These are phyloP conservation scores for Drosophila albomicans DNA, from an alignment of 1,140 invertebrate species.

Conservation along the genomic window DNA sequence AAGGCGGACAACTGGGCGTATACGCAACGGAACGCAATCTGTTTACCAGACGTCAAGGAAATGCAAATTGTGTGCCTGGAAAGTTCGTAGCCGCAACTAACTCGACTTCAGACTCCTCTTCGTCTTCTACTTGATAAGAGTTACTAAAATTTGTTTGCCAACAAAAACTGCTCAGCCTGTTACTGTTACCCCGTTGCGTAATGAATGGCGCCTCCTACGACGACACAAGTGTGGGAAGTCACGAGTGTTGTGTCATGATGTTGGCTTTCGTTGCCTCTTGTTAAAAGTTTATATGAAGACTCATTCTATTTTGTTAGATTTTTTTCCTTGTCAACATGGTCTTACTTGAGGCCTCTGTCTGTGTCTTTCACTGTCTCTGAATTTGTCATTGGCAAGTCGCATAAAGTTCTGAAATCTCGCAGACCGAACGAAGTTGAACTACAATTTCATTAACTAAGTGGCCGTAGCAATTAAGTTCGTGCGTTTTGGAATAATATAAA, in stretches of 20 bases:
- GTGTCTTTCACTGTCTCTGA: slow-evolving; percentile 14
- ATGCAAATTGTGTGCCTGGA: slow-evolving; percentile 70
- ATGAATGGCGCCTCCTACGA: slow-evolving; percentile 47
- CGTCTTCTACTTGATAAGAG: slow-evolving; percentile 31
- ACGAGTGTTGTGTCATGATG: slow-evolving; percentile 62
- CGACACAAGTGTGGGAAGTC: slow-evolving; percentile 28
- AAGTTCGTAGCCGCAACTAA: slow-evolving; percentile 70
- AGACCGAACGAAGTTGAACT: slow-evolving; percentile 45
- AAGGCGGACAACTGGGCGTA: slow-evolving; percentile 47
- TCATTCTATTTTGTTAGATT: slow-evolving; percentile 4
- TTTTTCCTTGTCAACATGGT: slow-evolving; percentile 15
- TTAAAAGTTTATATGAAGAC: slow-evolving; percentile 65
- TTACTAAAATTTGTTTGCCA: slow-evolving; percentile 75
- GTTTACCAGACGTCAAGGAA: slow-evolving; percentile 44
- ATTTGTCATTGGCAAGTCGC: slow-evolving; percentile 40
- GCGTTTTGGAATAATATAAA: slow-evolving; percentile 84
- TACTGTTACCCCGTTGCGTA: slow-evolving; percentile 50
- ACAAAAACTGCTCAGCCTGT: slow-evolving; percentile 54
- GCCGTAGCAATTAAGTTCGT: slow-evolving; percentile 79
- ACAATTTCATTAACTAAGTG: slow-evolving; percentile 83
- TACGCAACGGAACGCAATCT: slow-evolving; percentile 48
- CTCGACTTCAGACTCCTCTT: slow-evolving; percentile 31
- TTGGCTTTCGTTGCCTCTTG: slow-evolving; percentile 49
- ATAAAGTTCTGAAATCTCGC: slow-evolving; percentile 42
- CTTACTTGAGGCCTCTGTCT: neutral